Evolutionary conservation across 2,888 invertebrate genomes (phyloP).

Genomic region (Folsomia manolachei): DNA sequence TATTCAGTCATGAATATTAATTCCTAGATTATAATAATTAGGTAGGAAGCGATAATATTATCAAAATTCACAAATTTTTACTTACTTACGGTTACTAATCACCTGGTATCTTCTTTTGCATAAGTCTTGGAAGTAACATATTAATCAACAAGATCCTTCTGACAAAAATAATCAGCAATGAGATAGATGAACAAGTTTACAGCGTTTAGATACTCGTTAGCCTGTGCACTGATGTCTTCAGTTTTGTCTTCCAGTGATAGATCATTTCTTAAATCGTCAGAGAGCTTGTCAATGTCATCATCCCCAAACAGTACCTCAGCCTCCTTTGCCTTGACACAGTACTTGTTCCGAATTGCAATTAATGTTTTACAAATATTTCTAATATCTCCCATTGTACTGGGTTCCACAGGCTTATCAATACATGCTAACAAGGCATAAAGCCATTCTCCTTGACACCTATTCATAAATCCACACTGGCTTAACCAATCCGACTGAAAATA

Average conservation of each 20-base stretch:
- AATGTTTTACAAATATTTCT: constrained; percentile 31
- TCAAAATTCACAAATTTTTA: no score
- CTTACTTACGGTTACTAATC: no score
- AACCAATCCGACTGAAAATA: constrained; percentile 38
- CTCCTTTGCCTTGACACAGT: not conserved
- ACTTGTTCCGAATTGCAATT: constrained; percentile 24
- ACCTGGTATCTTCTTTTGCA: no score
- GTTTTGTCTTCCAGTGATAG: not conserved
- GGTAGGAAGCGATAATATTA: no score
- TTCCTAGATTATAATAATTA: no score
- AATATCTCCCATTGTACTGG: constrained; percentile 41
- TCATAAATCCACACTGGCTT: constrained; percentile 33
- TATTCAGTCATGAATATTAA: not conserved
- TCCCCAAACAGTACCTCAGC: not conserved
- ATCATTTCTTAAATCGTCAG: not conserved
- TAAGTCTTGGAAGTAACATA: no score
- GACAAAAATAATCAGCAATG: constrained; percentile 44
- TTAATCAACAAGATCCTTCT: constrained; percentile 43
- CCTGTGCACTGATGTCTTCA: not conserved
- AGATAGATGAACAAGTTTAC: constrained; percentile 45
- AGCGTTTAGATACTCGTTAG: constrained; percentile 35
- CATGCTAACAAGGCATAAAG: constrained; percentile 40
- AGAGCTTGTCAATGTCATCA: not conserved
- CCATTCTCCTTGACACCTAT: constrained; percentile 44
- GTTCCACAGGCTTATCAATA: constrained; percentile 41